These are phyloP conservation scores for Mimachlamys varia DNA, from an alignment of 2,888 invertebrate species.

Conservation along the genomic window DNA sequence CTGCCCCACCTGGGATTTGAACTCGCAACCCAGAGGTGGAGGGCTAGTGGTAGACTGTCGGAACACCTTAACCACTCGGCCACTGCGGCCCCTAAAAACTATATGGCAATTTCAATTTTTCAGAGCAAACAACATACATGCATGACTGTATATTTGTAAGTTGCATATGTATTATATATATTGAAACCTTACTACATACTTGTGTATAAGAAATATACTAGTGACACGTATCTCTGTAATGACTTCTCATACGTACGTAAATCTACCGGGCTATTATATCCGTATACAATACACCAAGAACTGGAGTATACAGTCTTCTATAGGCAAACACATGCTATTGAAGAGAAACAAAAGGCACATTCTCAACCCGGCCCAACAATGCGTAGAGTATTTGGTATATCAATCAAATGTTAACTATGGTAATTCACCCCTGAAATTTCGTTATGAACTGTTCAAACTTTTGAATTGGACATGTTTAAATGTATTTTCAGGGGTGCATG, in stretches of 20 bases:
- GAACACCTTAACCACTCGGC: too few relatives aligned
- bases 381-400: neutral
- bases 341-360: neutral
- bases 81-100: too few relatives aligned
- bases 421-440: too few relatives aligned
- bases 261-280: neutral
- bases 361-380: neutral
- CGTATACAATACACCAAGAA: neutral
- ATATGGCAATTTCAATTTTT: too few relatives aligned
- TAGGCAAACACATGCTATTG: neutral
- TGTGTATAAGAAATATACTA: neutral
- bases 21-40: too few relatives aligned
- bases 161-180: neutral
- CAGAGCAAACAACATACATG: neutral
- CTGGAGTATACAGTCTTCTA: neutral
- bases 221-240: neutral
- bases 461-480: too few relatives aligned
- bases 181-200: neutral
- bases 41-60: too few relatives aligned
- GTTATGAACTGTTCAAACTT: too few relatives aligned
- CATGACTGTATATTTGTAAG: neutral
- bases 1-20: too few relatives aligned
- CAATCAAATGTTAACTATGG: neutral
- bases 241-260: neutral
- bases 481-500: too few relatives aligned